Base-by-base conservation (phyloP, 2,797 vertebrate genomes). In the Eutrigla gurnardus region DNA sequence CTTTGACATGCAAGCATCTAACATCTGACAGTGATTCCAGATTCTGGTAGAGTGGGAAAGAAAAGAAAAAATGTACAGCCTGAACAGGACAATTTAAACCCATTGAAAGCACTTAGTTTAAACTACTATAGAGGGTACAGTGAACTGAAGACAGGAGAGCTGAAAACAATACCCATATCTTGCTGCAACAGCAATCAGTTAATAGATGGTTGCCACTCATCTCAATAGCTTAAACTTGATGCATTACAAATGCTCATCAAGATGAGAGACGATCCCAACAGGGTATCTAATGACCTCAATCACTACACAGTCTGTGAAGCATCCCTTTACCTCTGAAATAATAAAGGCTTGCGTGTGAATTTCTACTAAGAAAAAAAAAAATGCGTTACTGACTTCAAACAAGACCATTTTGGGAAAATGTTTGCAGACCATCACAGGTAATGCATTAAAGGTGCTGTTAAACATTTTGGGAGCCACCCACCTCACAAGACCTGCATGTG, bases 1-100 rank as follows among this genome's bases (percentile, higher is more conserved):
- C 83, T 83, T 89, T 76, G 61, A 90, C 84, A 77, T 83, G 81
- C 81, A 90, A 77, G 73, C 79, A 73, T 80, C 65, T 52, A 82
- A 93, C 93, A 94, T 94, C 91, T 93, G 94, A 93, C 91, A 93
- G 85, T 73, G 84, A 93, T 93, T 93, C 78, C 37, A 84, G 70
- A 87, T 78, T 81, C 36, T 60, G 81, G 81, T 40, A 73, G 70
- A 82, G 77, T 80, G 76, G 81, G 76, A 80, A 83, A 78, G 58
- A 80, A 83, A 82, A 33, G 32, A 32, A n/a, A 18, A 75, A 75
- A 77, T 65, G 54, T 39, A n/a, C 47, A 58, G 80, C 37, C 32
- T 33, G 57, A 84, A 84, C 47, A 68, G 66, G 54, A 89, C 70
- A 64, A 81, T 80, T 81, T 77, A 59, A 84, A 79, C 70, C 57